Conservation (phyloP, 2,888 invertebrate species). For the Cantharis lateralis region DNA sequence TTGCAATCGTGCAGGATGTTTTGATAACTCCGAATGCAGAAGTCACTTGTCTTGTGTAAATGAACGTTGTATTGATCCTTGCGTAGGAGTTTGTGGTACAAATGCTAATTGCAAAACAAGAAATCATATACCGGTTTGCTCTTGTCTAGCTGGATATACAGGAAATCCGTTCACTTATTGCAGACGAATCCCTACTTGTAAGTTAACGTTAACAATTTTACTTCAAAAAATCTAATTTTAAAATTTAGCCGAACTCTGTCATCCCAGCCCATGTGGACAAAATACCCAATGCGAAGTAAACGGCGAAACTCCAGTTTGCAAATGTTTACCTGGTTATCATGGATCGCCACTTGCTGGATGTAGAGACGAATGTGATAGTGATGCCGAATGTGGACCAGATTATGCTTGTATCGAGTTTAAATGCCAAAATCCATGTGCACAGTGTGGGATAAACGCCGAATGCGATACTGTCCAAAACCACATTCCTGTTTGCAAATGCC, state of each 20-base stretch:
- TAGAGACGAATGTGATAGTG: constrained; percentile 81
- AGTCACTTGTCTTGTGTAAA: constrained; percentile 73
- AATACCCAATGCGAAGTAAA: constrained; percentile 83
- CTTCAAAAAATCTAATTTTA: constrained; percentile 12
- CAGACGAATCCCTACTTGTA: constrained; percentile 76
- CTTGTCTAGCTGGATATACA: constrained; percentile 76
- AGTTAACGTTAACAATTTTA: constrained; percentile 32
- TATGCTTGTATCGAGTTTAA: constrained; percentile 76
- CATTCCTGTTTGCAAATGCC: constrained; percentile 78
- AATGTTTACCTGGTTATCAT: constrained; percentile 75
- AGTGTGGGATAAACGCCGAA: constrained; percentile 77
- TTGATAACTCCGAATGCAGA: constrained; percentile 78
- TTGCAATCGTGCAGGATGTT: constrained; percentile 62
- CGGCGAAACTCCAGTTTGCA: constrained; percentile 77
- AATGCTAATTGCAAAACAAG: constrained; percentile 79
- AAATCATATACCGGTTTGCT: constrained; percentile 78
- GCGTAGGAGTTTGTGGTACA: constrained; percentile 73
- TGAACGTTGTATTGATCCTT: constrained; percentile 80
- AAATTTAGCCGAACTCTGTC: constrained; percentile 76
- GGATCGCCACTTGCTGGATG: constrained; percentile 80
- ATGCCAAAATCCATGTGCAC: constrained; percentile 76
- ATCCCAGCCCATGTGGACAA: constrained; percentile 79
- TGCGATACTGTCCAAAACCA: constrained; percentile 77
- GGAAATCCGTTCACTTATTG: constrained; percentile 79
- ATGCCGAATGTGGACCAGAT: constrained; percentile 72